Evolutionary conservation across 2,888 invertebrate genomes (phyloP).

Genomic region (Mylabris sibirica): DNA sequence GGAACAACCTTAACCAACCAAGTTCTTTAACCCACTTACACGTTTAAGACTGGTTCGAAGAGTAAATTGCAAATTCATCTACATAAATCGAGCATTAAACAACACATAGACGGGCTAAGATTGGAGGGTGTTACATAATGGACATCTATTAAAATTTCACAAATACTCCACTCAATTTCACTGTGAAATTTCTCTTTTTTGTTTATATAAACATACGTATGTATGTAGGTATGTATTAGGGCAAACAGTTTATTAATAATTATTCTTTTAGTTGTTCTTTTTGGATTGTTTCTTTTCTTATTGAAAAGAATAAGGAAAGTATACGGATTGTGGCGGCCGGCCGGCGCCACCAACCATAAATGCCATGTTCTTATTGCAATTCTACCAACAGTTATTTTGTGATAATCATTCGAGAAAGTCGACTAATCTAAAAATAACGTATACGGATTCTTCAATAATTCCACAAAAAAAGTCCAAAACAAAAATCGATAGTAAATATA

Average conservation of each 20-base stretch:
- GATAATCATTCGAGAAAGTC: conserved; percentile 20
- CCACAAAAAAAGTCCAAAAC: conserved; percentile 5
- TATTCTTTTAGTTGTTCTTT: too few species aligned
- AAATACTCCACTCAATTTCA: neutral
- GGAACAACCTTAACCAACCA: too few species aligned
- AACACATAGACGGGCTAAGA: neutral
- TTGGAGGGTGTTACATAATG: neutral
- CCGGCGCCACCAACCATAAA: conserved; percentile 18
- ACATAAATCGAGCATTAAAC: neutral
- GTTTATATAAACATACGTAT: neutral
- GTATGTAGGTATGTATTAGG: neutral
- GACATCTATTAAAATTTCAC: neutral
- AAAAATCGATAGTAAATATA: neutral
- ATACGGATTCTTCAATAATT: neutral
- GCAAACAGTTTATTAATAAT: too few species aligned
- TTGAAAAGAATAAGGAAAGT: conserved; percentile 17
- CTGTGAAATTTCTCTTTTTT: neutral
- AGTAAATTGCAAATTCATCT: conserved; percentile 3
- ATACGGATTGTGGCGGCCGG: conserved; percentile 10
- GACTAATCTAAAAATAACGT: conserved; percentile 25
- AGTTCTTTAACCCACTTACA: neutral
- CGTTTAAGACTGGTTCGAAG: neutral
- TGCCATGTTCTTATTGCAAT: conserved; percentile 10
- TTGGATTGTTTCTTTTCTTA: neutral
- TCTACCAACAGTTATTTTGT: conserved; percentile 15